Conservation (phyloP, 2,797 vertebrate genomes). For the Pseudotriccus pelzelni region DNA sequence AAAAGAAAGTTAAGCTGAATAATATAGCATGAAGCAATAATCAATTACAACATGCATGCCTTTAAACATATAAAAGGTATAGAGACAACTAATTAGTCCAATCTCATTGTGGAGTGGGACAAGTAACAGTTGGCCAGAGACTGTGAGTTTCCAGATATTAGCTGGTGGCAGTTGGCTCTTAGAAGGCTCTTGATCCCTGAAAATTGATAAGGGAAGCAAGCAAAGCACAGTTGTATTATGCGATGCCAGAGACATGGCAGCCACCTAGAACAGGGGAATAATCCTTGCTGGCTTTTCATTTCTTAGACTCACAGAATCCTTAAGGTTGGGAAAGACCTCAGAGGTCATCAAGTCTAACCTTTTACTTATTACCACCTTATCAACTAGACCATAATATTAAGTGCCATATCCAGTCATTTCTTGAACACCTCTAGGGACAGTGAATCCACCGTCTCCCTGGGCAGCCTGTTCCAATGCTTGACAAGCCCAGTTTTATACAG, state of each 20-base stretch:
- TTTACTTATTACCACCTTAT: neutral
- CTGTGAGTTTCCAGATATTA: neutral
- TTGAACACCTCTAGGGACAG: neutral
- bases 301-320: neutral
- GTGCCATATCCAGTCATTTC: neutral
- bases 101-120: neutral
- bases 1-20: neutral
- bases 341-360: neutral
- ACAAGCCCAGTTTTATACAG: neutral
- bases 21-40: neutral
- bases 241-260: neutral
- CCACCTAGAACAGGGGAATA: neutral
- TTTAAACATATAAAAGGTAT: neutral
- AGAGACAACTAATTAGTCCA: neutral
- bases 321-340: neutral
- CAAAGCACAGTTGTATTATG: neutral
- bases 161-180: neutral
- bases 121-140: neutral
- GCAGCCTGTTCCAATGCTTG: neutral
- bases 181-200: neutral
- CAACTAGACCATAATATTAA: neutral
- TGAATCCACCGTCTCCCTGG: neutral
- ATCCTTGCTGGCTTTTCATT: neutral
- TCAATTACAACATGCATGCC: accelerated
- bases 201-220: neutral